phyloP scores from a whole-genome alignment of 1,140 invertebrate species.

The Drosophila elegans region DNA sequence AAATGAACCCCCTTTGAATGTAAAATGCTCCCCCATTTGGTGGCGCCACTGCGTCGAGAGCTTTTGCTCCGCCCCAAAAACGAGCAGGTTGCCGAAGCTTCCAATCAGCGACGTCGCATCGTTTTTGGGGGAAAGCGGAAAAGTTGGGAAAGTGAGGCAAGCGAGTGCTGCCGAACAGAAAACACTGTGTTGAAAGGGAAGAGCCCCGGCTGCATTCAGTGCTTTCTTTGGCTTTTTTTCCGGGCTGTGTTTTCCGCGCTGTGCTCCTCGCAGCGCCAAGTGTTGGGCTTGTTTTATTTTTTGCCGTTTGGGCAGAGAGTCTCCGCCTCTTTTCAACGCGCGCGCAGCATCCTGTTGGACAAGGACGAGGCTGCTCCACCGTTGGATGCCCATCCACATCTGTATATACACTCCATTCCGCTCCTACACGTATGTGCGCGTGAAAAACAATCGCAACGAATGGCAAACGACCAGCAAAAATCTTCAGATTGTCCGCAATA shows the following conservation, averaged over 20 bases:
- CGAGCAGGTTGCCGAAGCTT: slow-evolving; percentile 65
- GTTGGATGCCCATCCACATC: slow-evolving; percentile 35
- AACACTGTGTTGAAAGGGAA: slow-evolving; percentile 6
- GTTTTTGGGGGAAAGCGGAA: slow-evolving; percentile 36
- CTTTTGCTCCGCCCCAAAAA: slow-evolving; percentile 79
- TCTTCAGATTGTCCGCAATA: slow-evolving; percentile 50
- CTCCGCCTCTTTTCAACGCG: slow-evolving; percentile 85
- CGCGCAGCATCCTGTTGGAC: slow-evolving; percentile 73
- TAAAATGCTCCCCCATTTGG: slow-evolving; percentile 14
- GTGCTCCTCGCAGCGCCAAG: slow-evolving; percentile 43
- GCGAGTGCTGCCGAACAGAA: slow-evolving; percentile 27
- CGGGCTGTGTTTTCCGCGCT: slow-evolving; percentile 2
- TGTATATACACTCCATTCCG: slow-evolving; percentile 6
- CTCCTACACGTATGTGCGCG: slow-evolving; percentile 71
- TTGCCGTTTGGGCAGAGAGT: slow-evolving; percentile 47
- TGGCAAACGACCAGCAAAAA: slow-evolving; percentile 58
- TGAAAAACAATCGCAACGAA: slow-evolving; percentile 67
- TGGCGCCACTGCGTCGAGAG: slow-evolving; percentile 63
- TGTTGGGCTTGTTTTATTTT: slow-evolving; percentile 33
- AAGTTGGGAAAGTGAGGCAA: slow-evolving; percentile 30
- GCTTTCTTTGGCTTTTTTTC: slow-evolving; percentile 41
- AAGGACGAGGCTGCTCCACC: slow-evolving; percentile 41
- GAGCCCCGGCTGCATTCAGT: slow-evolving; percentile 36
- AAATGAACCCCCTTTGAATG: slow-evolving; percentile 5
- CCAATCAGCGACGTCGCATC: slow-evolving; percentile 71